A percentile compares a stretch with the other conserved stretches of the same genome.
Conservation (phyloP, 2,797 vertebrate species). For the Poecilia wingei region DNA sequence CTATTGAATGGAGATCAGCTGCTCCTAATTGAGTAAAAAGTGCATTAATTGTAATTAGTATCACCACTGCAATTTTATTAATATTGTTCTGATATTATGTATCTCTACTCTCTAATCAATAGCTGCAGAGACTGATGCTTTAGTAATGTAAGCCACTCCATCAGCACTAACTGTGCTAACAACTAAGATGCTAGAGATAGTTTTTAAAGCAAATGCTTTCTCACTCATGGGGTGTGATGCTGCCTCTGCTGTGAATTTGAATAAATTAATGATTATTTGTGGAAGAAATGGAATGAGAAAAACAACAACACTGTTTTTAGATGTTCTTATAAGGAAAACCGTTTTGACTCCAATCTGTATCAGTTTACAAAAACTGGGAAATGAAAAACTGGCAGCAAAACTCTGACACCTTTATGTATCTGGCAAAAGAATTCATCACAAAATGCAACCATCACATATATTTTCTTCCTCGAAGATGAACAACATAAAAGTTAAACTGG, state of each 20-base stretch:
- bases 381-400: neutral
- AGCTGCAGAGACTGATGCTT: neutral
- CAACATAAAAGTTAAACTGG: neutral
- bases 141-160: neutral
- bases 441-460: constrained; percentile 2
- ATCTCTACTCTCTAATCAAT: neutral
- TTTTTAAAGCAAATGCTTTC: neutral
- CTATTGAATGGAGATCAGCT: neutral
- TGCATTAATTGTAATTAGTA: neutral
- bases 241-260: neutral
- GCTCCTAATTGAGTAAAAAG: neutral
- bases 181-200: neutral
- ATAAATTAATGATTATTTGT: neutral
- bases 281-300: neutral
- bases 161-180: neutral
- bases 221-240: neutral
- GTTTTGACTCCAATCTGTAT: neutral
- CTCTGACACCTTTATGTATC: neutral
- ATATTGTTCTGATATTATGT: neutral
- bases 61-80: neutral
- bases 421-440: neutral
- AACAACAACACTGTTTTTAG: neutral
- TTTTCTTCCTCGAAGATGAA: neutral
- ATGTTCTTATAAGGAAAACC: neutral
- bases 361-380: neutral